These are phyloP conservation scores for Brachionus calyciflorus DNA, from an alignment of 1,140 invertebrate genomes.

Conservation along the genomic window DNA sequence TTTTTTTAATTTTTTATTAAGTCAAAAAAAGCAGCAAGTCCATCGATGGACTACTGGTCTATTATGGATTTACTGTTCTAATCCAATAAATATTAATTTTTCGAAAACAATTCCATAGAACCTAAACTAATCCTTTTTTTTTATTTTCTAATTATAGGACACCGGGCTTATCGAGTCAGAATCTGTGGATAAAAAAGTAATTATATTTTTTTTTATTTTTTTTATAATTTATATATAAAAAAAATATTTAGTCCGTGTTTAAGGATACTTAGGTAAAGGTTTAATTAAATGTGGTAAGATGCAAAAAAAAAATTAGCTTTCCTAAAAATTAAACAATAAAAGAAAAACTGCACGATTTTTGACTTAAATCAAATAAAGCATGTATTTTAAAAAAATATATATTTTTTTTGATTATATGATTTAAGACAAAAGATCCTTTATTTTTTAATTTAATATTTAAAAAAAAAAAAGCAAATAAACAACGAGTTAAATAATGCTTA, in stretches of 20 bases:
- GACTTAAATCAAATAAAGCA: constrained; percentile 37
- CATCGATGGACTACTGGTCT: neutral
- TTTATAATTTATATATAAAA: no score
- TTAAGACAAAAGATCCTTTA: constrained; percentile 23
- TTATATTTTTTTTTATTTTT: neutral
- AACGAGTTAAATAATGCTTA: no score
- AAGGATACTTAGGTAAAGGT: no score
- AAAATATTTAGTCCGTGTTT: no score
- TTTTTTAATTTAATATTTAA: neutral
- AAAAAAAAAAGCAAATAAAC: no score
- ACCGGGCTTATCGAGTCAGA: no score
- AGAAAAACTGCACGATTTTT: constrained; percentile 42
- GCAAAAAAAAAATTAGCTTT: constrained; percentile 13
- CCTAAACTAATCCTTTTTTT: constrained; percentile 3
- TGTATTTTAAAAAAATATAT: no score
- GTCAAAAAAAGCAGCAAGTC: neutral
- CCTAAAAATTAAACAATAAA: neutral
- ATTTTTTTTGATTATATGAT: neutral
- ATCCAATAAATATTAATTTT: constrained; percentile 16
- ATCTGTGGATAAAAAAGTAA: neutral
- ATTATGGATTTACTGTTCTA: constrained; percentile 24
- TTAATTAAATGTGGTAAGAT: constrained; percentile 31
- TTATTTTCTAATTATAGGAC: neutral
- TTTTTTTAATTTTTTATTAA: no score
- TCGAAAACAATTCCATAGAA: neutral